phyloP scores from a whole-genome alignment of 2,888 invertebrate species.

The Euphydryas editha region DNA sequence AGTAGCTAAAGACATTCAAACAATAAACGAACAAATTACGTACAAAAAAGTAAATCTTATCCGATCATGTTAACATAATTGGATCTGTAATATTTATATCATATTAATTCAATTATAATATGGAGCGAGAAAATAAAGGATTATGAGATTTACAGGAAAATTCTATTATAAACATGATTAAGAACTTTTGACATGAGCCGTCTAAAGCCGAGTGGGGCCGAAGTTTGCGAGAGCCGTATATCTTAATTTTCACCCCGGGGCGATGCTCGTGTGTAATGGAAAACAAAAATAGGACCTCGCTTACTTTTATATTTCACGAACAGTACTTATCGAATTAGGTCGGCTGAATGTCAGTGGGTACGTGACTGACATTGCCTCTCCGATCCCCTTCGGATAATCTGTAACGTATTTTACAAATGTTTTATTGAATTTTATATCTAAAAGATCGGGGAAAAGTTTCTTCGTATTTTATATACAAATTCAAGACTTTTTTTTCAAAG shows the following conservation, averaged over 20 bases:
- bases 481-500: no score
- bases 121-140: slow-evolving; percentile 16
- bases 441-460: no score
- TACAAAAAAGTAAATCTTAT: background rate
- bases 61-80: background rate
- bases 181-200: slow-evolving; percentile 38
- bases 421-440: background rate
- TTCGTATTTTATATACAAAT: no score
- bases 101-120: background rate
- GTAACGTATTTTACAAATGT: background rate
- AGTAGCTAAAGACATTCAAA: background rate
- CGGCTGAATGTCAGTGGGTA: slow-evolving; percentile 30
- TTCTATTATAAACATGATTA: slow-evolving; percentile 40
- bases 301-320: slow-evolving; percentile 35
- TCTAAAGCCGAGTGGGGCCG: slow-evolving; percentile 33
- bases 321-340: slow-evolving; percentile 36
- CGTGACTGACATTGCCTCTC: slow-evolving; percentile 28
- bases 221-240: slow-evolving; percentile 35
- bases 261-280: slow-evolving; percentile 31
- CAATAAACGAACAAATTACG: background rate
- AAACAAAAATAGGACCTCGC: slow-evolving; percentile 36
- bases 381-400: slow-evolving; percentile 29
- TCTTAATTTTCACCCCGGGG: slow-evolving; percentile 34
- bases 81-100: background rate
- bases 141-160: slow-evolving; percentile 30